Evolutionary conservation across 2,888 invertebrate genomes (phyloP).

Genomic region (Cryptocephalus moraei): DNA sequence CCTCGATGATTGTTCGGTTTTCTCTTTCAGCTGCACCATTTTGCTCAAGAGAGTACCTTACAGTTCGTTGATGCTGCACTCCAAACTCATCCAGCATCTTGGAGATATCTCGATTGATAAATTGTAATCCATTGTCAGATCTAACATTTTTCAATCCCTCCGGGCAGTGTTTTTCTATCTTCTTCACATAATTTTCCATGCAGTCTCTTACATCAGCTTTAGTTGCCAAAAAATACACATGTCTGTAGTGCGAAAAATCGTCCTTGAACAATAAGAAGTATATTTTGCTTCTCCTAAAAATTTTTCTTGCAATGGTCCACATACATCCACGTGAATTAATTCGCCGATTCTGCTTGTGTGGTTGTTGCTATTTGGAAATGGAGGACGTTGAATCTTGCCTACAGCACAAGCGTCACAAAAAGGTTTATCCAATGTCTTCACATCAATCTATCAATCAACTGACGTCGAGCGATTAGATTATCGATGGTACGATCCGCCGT

Average conservation of each 20-base stretch:
- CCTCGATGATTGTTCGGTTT: neutral
- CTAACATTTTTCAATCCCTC: too few relatives aligned
- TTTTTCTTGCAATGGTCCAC: neutral
- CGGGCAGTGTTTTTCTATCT: too few relatives aligned
- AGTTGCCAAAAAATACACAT: neutral
- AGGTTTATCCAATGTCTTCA: too few relatives aligned
- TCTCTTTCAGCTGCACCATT: slow-evolving; percentile 1
- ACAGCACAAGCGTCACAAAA: too few relatives aligned
- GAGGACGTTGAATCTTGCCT: too few relatives aligned
- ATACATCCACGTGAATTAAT: neutral
- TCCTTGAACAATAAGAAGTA: slow-evolving; percentile 3
- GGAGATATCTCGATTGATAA: too few relatives aligned
- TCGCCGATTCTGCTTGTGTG: neutral
- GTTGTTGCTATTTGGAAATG: too few relatives aligned
- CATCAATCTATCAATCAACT: too few relatives aligned
- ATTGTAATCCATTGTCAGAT: too few relatives aligned
- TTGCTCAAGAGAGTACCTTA: neutral
- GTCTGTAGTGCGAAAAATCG: slow-evolving; percentile 4
- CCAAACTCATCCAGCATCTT: too few relatives aligned
- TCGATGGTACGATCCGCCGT: too few relatives aligned
- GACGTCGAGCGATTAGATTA: too few relatives aligned
- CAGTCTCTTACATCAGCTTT: neutral
- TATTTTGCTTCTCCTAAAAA: slow-evolving; percentile 1
- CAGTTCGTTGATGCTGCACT: neutral
- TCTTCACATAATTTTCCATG: neutral